Evolutionary conservation across 1,140 invertebrate genomes (phyloP).

Genomic region (Diachasmimorpha longicaudata): DNA sequence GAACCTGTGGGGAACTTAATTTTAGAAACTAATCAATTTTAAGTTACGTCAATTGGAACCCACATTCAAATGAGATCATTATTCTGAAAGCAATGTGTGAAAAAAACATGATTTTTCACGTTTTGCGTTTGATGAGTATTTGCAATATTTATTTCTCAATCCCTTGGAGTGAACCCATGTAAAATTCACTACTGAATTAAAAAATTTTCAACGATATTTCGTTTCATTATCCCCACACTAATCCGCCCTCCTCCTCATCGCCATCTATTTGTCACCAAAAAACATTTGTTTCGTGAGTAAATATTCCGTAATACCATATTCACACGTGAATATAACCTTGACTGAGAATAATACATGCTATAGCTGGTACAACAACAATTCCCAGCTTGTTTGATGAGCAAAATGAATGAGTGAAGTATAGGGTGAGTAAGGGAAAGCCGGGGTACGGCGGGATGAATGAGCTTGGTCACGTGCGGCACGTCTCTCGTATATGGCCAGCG

Average conservation of each 20-base stretch:
- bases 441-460: constrained; percentile 37
- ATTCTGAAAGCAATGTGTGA: too few relatives aligned
- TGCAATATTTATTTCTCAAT: too few relatives aligned
- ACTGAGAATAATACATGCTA: not conserved
- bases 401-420: constrained; percentile 36
- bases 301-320: not conserved
- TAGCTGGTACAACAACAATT: not conserved
- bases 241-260: not conserved
- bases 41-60: too few relatives aligned
- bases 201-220: not conserved
- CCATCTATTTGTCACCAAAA: not conserved
- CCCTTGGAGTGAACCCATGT: too few relatives aligned
- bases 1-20: too few relatives aligned
- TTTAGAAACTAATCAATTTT: too few relatives aligned
- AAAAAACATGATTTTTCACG: too few relatives aligned
- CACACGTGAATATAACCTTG: constrained; percentile 10
- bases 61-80: too few relatives aligned
- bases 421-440: constrained; percentile 15
- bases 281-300: not conserved
- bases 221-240: not conserved
- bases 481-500: not conserved
- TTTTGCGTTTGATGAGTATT: too few relatives aligned
- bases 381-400: not conserved
- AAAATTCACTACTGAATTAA: too few relatives aligned
- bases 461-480: constrained; percentile 11